Evolutionary conservation across 2,113 vertebrate species (phyloP).

Genomic region (Pardalotus punctatus): DNA sequence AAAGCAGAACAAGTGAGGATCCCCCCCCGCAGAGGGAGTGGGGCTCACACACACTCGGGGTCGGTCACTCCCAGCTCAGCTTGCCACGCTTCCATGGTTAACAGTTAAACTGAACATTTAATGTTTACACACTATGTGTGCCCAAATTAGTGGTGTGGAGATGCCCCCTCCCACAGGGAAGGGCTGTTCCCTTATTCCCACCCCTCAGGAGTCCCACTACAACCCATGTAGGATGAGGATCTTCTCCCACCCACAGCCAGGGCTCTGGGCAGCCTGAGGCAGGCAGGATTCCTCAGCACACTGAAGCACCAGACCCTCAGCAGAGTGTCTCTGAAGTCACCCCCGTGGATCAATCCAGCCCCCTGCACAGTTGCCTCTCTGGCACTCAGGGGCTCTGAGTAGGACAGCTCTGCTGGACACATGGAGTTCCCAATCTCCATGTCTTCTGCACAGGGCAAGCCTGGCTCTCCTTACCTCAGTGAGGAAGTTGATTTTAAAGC

Average conservation of each 20-base stretch:
- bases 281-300: neutral
- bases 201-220: neutral
- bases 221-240: neutral
- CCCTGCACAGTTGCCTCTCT: rapidly evolving
- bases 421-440: rapidly evolving
- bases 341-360: rapidly evolving
- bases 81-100: rapidly evolving
- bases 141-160: neutral
- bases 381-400: rapidly evolving
- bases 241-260: neutral
- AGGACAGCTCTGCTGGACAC: rapidly evolving
- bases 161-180: neutral
- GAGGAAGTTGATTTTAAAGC: conserved; percentile 98
- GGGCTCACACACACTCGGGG: rapidly evolving
- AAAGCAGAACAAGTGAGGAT: neutral
- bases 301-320: rapidly evolving
- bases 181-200: neutral
- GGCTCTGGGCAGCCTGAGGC: neutral
- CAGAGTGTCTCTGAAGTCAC: neutral
- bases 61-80: neutral
- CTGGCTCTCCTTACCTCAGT: conserved; percentile 80
- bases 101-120: neutral
- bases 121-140: neutral
- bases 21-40: neutral
- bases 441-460: neutral